Evolutionary conservation across 2,113 vertebrate species (phyloP), one percentile per base, ranked within the genome.

Genomic region (Orcinus orca): DNA sequence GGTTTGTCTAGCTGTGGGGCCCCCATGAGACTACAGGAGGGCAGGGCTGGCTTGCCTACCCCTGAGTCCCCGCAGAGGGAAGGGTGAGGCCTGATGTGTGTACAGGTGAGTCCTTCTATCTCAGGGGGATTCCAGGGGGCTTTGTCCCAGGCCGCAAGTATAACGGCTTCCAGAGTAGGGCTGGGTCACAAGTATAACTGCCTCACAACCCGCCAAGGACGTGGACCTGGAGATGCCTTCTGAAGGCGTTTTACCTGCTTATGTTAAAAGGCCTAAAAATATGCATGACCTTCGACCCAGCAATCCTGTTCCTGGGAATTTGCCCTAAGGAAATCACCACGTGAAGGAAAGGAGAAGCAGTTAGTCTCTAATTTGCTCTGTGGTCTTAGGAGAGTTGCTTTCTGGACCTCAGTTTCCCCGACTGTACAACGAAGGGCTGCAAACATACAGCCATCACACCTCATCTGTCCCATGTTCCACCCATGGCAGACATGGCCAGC

Each of bases 261-360:
- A 33, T 80, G 60, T 80, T 73, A 50, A 95, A 90, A 94, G 70
- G 33, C 70, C 84, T 92, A 63, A 95, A 86, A 96, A 87, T 70
- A 92, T 5, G 50, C 12, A 18, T 31, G 11, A 79, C 33, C 70
- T 92, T 93, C 71, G 85, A 95, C 71, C 70, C 20, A 25, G 74
- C 4, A 25, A 85, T 12, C 50, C 53, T 62, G 20, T 36, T 38
- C 55, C 79, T 58, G 74, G 63, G 50, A 65, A 12, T 29, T 31
- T 87, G 50, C 63, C 41, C 77, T 23, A 18, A 41, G 60, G 31
- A 77, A 63, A 82, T 31, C 12, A 4, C 65, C 33, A 10, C 44
- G 70, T 47, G 83, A 86, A 67, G 21, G 18, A 68, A 44, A 74
- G 25, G 29, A 50, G 38, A 68, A 62, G 38, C 47, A 25, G 10